Percentiles rank a stretch among this genome's conserved stretches.
phyloP scores from a whole-genome alignment of 1,140 invertebrate species.

The Platorchestia sp. region DNA sequence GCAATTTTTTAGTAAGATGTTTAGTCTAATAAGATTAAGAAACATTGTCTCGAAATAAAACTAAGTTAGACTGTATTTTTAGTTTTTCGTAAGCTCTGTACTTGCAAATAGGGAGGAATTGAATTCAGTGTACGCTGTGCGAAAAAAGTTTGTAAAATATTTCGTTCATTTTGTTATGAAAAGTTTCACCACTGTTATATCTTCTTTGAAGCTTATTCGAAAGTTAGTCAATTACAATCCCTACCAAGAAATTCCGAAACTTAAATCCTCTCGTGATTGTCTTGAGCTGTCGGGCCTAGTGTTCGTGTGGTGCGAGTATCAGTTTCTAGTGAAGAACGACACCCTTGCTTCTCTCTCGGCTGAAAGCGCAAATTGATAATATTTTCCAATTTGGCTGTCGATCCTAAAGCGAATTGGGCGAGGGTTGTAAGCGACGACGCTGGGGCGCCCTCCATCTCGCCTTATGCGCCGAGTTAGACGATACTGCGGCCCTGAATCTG shows the following conservation, averaged over 20 bases:
- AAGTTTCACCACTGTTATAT: neutral
- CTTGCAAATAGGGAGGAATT: neutral
- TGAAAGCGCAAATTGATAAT: slow-evolving; percentile 53
- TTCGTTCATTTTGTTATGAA: neutral
- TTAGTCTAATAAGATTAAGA: neutral
- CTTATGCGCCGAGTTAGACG: neutral
- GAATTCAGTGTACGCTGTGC: neutral
- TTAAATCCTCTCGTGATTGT: neutral
- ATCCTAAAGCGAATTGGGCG: slow-evolving; percentile 55
- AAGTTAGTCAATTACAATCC: neutral
- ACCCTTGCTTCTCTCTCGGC: slow-evolving; percentile 51
- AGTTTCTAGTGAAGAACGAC: slow-evolving; percentile 48
- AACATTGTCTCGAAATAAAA: neutral
- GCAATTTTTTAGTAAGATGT: neutral
- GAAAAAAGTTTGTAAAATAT: neutral
- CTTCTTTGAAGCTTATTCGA: neutral
- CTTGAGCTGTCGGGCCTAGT: neutral
- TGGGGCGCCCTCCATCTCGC: slow-evolving; percentile 25
- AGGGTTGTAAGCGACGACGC: slow-evolving; percentile 50
- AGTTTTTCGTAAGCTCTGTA: neutral
- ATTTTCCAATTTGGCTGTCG: slow-evolving; percentile 54
- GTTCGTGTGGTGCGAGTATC: slow-evolving; percentile 15
- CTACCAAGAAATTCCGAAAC: neutral
- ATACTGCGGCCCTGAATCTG: neutral
- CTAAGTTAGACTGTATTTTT: neutral